A percentile compares a stretch with the other conserved stretches of the same genome.
Evolutionary conservation across 2,888 invertebrate genomes (phyloP).

Genomic region (Azorinus chamasolen): DNA sequence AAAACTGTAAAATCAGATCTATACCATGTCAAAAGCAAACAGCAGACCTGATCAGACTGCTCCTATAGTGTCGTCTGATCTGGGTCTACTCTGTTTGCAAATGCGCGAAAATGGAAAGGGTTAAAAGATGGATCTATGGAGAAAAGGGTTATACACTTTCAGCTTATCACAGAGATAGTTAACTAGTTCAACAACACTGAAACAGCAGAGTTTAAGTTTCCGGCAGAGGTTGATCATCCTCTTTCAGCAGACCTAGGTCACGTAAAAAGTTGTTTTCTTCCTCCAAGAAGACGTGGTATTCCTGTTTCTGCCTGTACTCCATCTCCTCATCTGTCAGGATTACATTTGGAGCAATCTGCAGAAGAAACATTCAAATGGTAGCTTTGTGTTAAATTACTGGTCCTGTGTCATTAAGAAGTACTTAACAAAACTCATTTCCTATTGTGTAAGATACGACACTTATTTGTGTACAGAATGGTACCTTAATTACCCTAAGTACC

Average conservation of each 20-base stretch:
- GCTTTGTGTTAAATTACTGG: too few relatives aligned
- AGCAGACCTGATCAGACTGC: too few relatives aligned
- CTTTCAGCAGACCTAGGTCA: conserved; percentile 84
- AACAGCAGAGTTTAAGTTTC: conserved; percentile 56
- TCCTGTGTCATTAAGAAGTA: too few relatives aligned
- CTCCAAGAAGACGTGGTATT: conserved; percentile 83
- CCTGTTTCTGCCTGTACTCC: conserved; percentile 79
- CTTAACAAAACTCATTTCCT: too few relatives aligned
- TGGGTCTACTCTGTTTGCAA: not conserved
- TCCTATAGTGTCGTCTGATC: too few relatives aligned
- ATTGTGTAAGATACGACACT: too few relatives aligned
- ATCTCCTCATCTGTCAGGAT: conserved; percentile 84
- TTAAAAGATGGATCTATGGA: not conserved
- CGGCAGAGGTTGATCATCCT: conserved; percentile 80
- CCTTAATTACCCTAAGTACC: too few relatives aligned
- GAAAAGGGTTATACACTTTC: not conserved
- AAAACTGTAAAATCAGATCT: too few relatives aligned
- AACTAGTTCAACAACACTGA: not conserved
- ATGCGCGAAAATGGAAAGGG: not conserved
- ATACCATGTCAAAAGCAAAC: too few relatives aligned
- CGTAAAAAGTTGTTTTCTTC: conserved; percentile 84
- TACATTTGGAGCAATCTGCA: conserved; percentile 85
- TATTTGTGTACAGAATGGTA: too few relatives aligned
- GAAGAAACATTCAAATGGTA: too few relatives aligned
- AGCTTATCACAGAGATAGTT: not conserved